Conservation (phyloP, 1,140 invertebrate genomes). For the Drosophila lini region DNA sequence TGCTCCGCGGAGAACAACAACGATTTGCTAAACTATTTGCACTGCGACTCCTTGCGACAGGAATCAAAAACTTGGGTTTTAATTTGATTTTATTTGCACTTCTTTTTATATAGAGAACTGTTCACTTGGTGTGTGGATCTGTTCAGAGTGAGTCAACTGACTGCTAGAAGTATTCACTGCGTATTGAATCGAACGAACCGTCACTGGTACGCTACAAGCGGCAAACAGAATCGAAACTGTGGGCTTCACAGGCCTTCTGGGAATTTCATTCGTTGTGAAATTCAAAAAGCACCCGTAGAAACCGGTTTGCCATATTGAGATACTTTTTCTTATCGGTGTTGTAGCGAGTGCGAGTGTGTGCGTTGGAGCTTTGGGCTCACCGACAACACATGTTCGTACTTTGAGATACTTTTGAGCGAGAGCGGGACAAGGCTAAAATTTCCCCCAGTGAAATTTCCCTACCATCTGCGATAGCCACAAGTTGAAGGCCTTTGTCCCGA, state of each 20-base stretch:
- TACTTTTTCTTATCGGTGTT: constrained; percentile 42
- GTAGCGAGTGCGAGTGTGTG: constrained; percentile 3
- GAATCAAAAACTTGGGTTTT: constrained; percentile 16
- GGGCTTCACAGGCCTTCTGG: constrained; percentile 12
- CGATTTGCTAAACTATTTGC: constrained; percentile 14
- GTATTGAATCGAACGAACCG: constrained; percentile 34
- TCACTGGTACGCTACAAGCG: constrained; percentile 4
- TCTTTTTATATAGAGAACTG: constrained; percentile 9
- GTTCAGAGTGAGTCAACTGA: constrained; percentile 63
- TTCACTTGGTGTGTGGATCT: constrained; percentile 28
- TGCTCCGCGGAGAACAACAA: constrained; percentile 63
- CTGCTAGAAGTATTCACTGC: constrained; percentile 59
- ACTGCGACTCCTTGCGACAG: constrained; percentile 33
- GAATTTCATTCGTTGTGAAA: constrained; percentile 83
- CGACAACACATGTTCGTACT: not conserved
- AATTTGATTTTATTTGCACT: constrained; percentile 17
- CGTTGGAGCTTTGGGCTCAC: constrained; percentile 36
- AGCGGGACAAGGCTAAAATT: constrained; percentile 21
- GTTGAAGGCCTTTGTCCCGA: constrained; percentile 22
- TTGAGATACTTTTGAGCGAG: constrained; percentile 14
- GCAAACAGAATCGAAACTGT: constrained; percentile 43
- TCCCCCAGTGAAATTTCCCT: constrained; percentile 35
- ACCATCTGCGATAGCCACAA: constrained; percentile 17
- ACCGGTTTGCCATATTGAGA: constrained; percentile 68
- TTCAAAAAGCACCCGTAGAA: constrained; percentile 72